Percentiles rank a stretch among this genome's conserved stretches.
These are phyloP conservation scores for Leucophora obtusa DNA, from an alignment of 2,888 invertebrate species.

Conservation along the genomic window DNA sequence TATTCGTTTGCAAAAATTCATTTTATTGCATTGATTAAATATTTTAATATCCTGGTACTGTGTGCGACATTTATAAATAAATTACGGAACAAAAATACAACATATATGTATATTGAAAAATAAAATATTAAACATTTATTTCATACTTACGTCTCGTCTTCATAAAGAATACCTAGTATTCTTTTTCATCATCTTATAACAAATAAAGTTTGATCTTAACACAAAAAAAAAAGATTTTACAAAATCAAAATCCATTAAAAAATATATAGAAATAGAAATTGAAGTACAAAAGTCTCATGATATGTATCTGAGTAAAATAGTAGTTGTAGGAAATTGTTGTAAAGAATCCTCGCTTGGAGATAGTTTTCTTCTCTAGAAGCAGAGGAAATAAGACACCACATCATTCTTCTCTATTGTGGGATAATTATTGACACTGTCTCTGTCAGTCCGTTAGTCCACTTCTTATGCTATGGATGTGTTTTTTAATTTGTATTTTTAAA, in stretches of 20 bases:
- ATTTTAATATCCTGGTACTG: background rate
- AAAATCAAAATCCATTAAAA: slow-evolving; percentile 41
- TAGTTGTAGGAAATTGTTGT: slow-evolving; percentile 35
- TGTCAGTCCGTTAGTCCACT: slow-evolving; percentile 41
- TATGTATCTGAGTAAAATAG: slow-evolving; percentile 54
- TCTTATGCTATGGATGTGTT: slow-evolving; percentile 43
- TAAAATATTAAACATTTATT: slow-evolving; percentile 49
- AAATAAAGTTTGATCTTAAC: slow-evolving; percentile 21
- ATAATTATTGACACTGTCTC: slow-evolving; percentile 36
- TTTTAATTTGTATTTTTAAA: slow-evolving; percentile 1
- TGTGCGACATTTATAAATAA: slow-evolving; percentile 16
- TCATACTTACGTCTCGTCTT: slow-evolving; percentile 48
- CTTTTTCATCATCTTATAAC: slow-evolving; percentile 7
- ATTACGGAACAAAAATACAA: slow-evolving; percentile 9
- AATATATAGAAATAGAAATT: slow-evolving; percentile 23
- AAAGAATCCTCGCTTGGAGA: slow-evolving; percentile 37
- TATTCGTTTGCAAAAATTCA: background rate
- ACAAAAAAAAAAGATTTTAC: slow-evolving; percentile 28
- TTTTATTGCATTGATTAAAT: background rate
- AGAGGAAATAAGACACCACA: background rate
- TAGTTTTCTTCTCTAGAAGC: background rate
- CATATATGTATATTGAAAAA: slow-evolving; percentile 14
- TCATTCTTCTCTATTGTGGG: background rate
- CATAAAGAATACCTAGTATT: slow-evolving; percentile 58
- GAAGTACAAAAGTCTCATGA: slow-evolving; percentile 60